phyloP scores from a whole-genome alignment of 2,888 invertebrate genomes.

The Chalcosyrphus nemorum region DNA sequence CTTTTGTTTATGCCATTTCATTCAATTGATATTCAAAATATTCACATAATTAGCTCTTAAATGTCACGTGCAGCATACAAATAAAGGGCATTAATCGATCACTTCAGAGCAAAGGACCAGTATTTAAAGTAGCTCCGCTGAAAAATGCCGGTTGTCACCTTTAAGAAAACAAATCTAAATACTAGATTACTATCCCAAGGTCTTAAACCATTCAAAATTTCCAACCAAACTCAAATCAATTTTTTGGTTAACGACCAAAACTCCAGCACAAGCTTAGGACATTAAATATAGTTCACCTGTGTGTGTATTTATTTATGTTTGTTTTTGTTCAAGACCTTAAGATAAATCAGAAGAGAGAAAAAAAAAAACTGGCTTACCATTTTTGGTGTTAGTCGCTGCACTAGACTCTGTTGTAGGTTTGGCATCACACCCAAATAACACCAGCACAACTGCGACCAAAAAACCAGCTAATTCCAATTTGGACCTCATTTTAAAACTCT shows the following conservation, averaged over 20 bases:
- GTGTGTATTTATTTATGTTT: not conserved
- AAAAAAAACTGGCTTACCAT: conserved; percentile 46
- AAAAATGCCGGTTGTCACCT: not conserved
- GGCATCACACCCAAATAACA: conserved; percentile 44
- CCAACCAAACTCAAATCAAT: not conserved
- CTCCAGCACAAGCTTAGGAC: not conserved
- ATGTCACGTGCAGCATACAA: not conserved
- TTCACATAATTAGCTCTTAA: not conserved
- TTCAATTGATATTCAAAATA: no score
- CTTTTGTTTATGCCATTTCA: no score
- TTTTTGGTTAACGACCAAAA: not conserved
- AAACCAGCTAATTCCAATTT: conserved; percentile 62
- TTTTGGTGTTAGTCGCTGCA: conserved; percentile 47
- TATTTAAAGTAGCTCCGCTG: not conserved
- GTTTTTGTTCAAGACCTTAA: not conserved
- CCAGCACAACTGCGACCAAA: conserved; percentile 41
- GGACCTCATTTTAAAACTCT: conserved; percentile 60
- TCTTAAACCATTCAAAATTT: not conserved
- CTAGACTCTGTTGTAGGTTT: conserved; percentile 68
- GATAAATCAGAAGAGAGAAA: not conserved
- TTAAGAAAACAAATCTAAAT: no score
- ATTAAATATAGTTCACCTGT: not conserved
- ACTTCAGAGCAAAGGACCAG: not conserved
- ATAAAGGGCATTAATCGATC: not conserved
- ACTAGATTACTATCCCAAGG: not conserved